These are phyloP conservation scores for Eonycteris spelaea DNA, from an alignment of 2,113 vertebrate genomes.

Conservation along the genomic window DNA sequence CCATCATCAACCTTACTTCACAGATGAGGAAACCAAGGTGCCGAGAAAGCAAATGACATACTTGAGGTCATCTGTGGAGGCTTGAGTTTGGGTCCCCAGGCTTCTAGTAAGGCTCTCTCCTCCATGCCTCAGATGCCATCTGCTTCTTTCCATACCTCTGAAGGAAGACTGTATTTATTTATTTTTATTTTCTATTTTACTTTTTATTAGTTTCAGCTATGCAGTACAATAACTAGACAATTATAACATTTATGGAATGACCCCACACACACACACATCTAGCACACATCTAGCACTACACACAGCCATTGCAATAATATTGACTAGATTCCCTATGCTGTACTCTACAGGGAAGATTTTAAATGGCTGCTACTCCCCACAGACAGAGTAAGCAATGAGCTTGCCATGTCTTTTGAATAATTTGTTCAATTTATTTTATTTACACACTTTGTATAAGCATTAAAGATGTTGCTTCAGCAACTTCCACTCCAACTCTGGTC, in stretches of 20 bases:
- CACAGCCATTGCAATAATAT: too few relatives aligned
- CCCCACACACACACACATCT: too few relatives aligned
- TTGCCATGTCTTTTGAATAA: not conserved
- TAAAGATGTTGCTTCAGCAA: slow-evolving; percentile 2
- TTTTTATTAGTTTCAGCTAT: too few relatives aligned
- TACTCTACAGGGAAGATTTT: not conserved
- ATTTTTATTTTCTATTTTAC: too few relatives aligned
- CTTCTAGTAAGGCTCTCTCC: not conserved
- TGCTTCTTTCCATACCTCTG: not conserved
- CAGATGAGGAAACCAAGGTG: not conserved
- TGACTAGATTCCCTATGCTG: too few relatives aligned
- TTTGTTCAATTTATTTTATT: not conserved
- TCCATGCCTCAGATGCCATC: not conserved
- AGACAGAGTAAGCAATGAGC: not conserved
- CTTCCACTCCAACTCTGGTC: not conserved
- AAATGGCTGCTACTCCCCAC: not conserved
- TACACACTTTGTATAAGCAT: not conserved
- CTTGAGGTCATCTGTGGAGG: not conserved
- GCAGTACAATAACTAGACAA: too few relatives aligned
- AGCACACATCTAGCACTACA: too few relatives aligned
- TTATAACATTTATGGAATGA: too few relatives aligned
- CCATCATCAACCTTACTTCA: not conserved
- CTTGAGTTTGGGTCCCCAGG: not conserved
- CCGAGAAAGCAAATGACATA: not conserved
- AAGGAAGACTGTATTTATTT: not conserved